phyloP scores from a whole-genome alignment of 2,113 vertebrate genomes.

The Pollimyrus isidori region DNA sequence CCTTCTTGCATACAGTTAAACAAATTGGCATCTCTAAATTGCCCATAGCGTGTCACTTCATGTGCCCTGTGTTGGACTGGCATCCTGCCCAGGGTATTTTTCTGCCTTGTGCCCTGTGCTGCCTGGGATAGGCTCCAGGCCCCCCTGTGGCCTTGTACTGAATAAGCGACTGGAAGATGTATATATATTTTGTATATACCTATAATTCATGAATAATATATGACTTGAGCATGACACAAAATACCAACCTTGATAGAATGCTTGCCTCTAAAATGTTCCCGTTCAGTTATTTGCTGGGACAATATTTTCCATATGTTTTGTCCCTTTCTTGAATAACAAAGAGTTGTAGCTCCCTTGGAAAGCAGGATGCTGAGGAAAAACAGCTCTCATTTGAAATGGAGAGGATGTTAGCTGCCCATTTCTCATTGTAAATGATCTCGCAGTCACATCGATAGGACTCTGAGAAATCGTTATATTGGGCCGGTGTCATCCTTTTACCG shows the following conservation, averaged over 20 bases:
- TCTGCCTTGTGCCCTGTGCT: neutral
- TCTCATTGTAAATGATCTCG: neutral
- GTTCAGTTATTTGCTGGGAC: constrained; percentile 1
- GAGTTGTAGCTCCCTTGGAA: neutral
- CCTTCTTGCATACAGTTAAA: neutral
- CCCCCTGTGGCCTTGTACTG: neutral
- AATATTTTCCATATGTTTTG: neutral
- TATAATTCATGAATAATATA: neutral
- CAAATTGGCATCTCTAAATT: neutral
- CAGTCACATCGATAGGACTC: neutral
- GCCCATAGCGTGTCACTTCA: neutral
- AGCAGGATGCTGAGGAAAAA: neutral
- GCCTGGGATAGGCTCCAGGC: neutral
- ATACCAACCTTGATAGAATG: neutral
- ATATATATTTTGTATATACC: neutral
- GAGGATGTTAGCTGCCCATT: neutral
- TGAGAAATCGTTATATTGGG: neutral
- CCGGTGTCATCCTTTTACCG: neutral
- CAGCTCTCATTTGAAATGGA: neutral
- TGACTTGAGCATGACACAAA: neutral
- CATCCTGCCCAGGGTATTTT: neutral
- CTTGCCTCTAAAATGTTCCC: neutral
- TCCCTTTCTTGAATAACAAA: neutral
- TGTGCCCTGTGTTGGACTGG: neutral
- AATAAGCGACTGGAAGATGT: neutral